A percentile compares a stretch with the other conserved stretches of the same genome.
phyloP scores from a whole-genome alignment of 2,113 vertebrate genomes.

The Paramisgurnus dabryanus region DNA sequence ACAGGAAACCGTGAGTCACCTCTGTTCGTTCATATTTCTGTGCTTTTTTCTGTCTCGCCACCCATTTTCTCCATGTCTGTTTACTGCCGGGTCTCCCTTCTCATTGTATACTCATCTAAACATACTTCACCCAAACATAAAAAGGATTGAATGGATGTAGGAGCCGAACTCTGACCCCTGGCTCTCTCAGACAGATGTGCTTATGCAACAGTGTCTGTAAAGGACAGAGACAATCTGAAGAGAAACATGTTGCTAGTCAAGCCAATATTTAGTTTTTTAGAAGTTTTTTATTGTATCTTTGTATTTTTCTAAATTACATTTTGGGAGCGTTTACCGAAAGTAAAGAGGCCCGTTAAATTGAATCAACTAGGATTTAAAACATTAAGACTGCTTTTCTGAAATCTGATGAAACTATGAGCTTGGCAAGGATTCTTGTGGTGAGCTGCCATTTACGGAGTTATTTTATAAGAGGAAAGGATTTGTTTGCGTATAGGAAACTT shows the following conservation, averaged over 20 bases:
- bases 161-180: not conserved
- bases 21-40: conserved; percentile 43
- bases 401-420: not conserved
- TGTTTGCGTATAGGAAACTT: not conserved
- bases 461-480: not conserved
- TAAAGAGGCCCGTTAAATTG: too few relatives aligned
- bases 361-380: not conserved
- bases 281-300: too few relatives aligned
- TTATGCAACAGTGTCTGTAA: not conserved
- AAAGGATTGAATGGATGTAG: not conserved
- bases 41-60: conserved; percentile 32
- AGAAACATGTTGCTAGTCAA: too few relatives aligned
- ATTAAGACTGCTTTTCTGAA: not conserved
- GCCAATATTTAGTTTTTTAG: too few relatives aligned
- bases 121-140: not conserved
- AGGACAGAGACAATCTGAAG: too few relatives aligned
- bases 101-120: not conserved
- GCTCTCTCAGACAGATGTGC: not conserved
- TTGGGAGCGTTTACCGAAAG: too few relatives aligned
- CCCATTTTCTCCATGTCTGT: conserved; percentile 6
- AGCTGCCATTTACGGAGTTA: not conserved
- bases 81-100: not conserved
- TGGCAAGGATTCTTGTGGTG: not conserved
- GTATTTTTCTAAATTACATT: too few relatives aligned
- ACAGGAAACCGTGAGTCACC: conserved; percentile 65